A percentile compares a stretch with the other conserved stretches of the same genome.
These are phyloP conservation scores for Bombus waltoni DNA, from an alignment of 1,140 invertebrate species.

Conservation along the genomic window DNA sequence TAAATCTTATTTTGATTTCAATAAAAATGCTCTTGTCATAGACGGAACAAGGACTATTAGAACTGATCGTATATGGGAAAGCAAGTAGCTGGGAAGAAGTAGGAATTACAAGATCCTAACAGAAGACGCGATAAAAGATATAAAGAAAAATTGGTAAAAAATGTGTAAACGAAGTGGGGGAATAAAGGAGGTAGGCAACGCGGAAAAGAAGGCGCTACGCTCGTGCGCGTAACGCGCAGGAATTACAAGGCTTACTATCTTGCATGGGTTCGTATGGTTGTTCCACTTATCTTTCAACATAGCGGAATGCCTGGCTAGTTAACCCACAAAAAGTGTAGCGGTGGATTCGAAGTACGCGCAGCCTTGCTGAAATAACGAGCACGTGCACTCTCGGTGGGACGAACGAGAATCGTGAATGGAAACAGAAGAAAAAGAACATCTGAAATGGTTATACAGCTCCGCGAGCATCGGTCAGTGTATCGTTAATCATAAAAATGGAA, in stretches of 20 bases:
- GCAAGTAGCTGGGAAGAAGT: too few species aligned
- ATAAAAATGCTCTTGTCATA: too few species aligned
- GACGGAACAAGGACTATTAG: too few species aligned
- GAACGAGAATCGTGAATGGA: conserved; percentile 12
- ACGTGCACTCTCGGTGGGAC: conserved; percentile 9
- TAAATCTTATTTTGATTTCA: too few species aligned
- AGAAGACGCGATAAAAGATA: neutral
- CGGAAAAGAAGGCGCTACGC: conserved; percentile 14
- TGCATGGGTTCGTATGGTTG: conserved; percentile 34
- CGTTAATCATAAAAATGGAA: conserved; percentile 29
- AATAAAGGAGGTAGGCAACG: too few species aligned
- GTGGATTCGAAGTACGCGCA: conserved; percentile 37
- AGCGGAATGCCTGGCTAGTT: conserved; percentile 69
- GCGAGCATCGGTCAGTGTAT: neutral
- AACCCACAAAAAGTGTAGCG: conserved; percentile 65
- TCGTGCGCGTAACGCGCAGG: conserved; percentile 32
- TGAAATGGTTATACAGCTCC: neutral
- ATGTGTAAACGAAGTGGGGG: neutral
- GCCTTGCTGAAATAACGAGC: conserved; percentile 58
- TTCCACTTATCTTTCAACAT: conserved; percentile 72
- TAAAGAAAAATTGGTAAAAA: neutral
- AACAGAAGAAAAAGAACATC: neutral
- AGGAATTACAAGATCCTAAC: too few species aligned
- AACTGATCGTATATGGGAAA: too few species aligned
- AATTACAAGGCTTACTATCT: conserved; percentile 26